Evolutionary conservation across 2,797 vertebrate species (phyloP).

Genomic region (Acanthurus lineatus): DNA sequence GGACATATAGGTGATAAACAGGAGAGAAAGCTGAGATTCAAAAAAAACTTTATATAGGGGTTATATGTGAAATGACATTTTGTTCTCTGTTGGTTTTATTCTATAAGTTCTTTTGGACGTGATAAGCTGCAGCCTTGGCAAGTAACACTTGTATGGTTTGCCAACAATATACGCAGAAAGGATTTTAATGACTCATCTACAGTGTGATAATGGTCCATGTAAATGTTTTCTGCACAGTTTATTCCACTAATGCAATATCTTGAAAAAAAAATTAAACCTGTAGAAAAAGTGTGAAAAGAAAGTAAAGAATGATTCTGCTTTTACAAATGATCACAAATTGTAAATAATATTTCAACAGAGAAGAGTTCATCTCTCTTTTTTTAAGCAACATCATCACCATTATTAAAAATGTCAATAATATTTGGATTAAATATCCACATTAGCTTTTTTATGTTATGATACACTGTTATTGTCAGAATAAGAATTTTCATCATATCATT

Average conservation of each 20-base stretch:
- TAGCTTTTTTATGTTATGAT: not conserved
- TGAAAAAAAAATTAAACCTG: not conserved
- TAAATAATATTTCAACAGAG: not conserved
- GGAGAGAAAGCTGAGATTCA: not conserved
- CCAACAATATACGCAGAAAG: slow-evolving; percentile 9
- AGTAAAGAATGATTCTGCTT: not conserved
- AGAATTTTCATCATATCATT: not conserved
- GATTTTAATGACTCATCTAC: slow-evolving; percentile 18
- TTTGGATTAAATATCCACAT: slow-evolving; percentile 3
- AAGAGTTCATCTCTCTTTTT: not conserved
- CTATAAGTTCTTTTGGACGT: slow-evolving; percentile 1
- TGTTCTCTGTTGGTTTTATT: not conserved
- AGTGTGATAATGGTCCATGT: not conserved
- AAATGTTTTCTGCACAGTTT: not conserved
- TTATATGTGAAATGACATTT: slow-evolving; percentile 12
- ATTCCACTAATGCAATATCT: not conserved
- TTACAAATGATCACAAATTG: not conserved
- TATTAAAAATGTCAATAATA: not conserved
- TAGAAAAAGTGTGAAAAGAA: not conserved
- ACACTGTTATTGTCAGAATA: not conserved
- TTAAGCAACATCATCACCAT: too few relatives aligned
- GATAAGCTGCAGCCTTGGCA: slow-evolving; percentile 26
- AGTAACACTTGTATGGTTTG: slow-evolving; percentile 11
- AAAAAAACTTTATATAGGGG: too few relatives aligned
- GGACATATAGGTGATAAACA: not conserved